Percentiles rank a stretch among this genome's conserved stretches.
Evolutionary conservation across 2,113 vertebrate genomes (phyloP).

Genomic region (Ascaphus truei): DNA sequence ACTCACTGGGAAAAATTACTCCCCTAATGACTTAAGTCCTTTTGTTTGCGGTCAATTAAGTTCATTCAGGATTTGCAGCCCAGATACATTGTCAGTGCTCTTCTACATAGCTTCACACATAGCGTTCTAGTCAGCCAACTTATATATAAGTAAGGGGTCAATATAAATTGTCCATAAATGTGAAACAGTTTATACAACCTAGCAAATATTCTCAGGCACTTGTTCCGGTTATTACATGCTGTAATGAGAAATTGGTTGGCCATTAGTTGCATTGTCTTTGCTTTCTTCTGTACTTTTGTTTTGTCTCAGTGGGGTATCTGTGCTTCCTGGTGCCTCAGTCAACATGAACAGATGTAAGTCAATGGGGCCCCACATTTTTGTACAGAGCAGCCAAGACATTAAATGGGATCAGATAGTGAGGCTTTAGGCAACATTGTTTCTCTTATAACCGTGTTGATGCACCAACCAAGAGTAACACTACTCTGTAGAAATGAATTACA

Average conservation of each 20-base stretch:
- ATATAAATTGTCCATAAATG: not conserved
- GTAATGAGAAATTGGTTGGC: not conserved
- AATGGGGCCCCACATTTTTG: not conserved
- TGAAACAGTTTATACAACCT: not conserved
- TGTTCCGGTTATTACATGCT: not conserved
- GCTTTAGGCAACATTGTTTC: not conserved
- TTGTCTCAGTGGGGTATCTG: not conserved
- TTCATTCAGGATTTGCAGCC: constrained; percentile 10
- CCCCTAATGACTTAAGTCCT: constrained; percentile 1
- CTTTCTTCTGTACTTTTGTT: not conserved
- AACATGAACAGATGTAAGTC: not conserved
- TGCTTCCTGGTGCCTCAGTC: not conserved
- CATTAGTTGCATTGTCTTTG: not conserved
- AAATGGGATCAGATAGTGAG: not conserved
- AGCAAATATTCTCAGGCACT: not conserved
- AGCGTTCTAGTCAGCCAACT: no score
- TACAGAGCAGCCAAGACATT: not conserved
- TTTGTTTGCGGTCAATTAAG: constrained; percentile 22
- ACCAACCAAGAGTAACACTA: no score
- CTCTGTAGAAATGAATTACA: no score
- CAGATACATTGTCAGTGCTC: no score
- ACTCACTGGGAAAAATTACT: constrained; percentile 14
- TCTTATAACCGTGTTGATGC: not conserved
- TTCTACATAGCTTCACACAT: no score
- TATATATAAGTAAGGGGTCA: no score